These are phyloP conservation scores for Cricetomys ansorgei DNA, from an alignment of 2,113 vertebrate genomes.

Conservation along the genomic window DNA sequence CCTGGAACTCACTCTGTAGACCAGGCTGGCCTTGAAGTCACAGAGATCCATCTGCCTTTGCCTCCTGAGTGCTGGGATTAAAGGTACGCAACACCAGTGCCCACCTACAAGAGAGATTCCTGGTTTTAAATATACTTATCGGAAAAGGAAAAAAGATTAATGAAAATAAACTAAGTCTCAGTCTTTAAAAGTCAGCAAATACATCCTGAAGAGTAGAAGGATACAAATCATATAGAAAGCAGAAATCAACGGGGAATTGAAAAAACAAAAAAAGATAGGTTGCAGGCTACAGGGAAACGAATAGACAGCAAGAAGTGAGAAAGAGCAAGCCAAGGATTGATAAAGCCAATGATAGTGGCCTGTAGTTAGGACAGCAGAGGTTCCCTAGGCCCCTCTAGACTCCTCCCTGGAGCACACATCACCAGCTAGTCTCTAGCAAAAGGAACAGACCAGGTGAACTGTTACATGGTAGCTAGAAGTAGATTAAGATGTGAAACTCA, in stretches of 20 bases:
- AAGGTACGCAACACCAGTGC: too few relatives aligned
- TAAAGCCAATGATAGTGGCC: neutral
- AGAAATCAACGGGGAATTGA: neutral
- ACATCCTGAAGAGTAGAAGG: neutral
- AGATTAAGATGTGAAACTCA: constrained; percentile 94
- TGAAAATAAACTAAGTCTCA: neutral
- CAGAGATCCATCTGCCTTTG: too few relatives aligned
- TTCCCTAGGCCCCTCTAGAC: constrained; percentile 31
- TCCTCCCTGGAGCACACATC: constrained; percentile 50
- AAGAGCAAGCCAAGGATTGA: neutral
- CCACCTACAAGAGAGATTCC: neutral
- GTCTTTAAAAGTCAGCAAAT: constrained; percentile 5
- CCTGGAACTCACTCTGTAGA: too few relatives aligned
- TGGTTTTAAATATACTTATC: neutral
- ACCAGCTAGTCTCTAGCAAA: constrained; percentile 56
- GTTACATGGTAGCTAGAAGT: constrained; percentile 95
- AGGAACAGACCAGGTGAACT: constrained; percentile 61
- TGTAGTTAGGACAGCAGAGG: constrained; percentile 63
- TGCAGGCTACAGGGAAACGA: too few relatives aligned
- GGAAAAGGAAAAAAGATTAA: constrained; percentile 18
- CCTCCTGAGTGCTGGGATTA: too few relatives aligned
- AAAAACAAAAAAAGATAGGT: neutral
- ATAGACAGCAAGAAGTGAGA: neutral
- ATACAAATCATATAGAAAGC: neutral
- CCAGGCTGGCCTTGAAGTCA: too few relatives aligned